Base-by-base conservation (phyloP, 2,113 vertebrate genomes). In the Camelus dromedarius region DNA sequence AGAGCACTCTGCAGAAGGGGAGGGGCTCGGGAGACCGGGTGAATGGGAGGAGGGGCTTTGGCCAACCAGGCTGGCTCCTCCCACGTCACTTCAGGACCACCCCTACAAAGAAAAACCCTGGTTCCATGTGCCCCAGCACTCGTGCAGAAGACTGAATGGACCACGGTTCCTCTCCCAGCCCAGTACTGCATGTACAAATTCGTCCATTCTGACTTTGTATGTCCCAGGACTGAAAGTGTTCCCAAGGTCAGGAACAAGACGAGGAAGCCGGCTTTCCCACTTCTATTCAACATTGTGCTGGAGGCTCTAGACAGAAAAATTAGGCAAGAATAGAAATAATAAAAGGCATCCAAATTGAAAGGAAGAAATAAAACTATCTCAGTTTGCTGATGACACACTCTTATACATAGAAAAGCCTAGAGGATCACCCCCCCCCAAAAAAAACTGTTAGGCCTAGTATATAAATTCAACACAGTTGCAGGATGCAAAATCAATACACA, bases 121-220 rank as follows among this genome's bases (percentile, higher is more conserved):
- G 56, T 19, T 73, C 89, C 28, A 4, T 0, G 0, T 7, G 32
- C 12, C 48, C n/a, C 14, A 26, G 50, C 24, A 14, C 56, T 32
- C 32, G 1, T 19, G 22, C 26, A n/a, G 50, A 42, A 62, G 50
- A 6, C 46, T 3, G 9, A 62, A 35, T 2, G 20, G 76, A 42
- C 11, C 22, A 35, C 0, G 3, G 5, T 11, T 38, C 50, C 35
- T 58, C 32, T 52, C 35, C 0, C 0, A 48, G 54, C 42, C 28
- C 62, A 82, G 76, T 1, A 24, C 60, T 32, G 19, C 62, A 16
- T 5, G 1, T 0, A 24, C 13, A 50, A 35, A n/a, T 6, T 14
- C 69, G 15, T 48, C 28, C 0, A 1, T 30, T 54, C 70, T 64
- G 73, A 77, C 46, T 46, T 46, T 3, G 0, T 15, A n/a, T 52